phyloP scores from a whole-genome alignment of 2,888 invertebrate species.

The Harmothoe impar region DNA sequence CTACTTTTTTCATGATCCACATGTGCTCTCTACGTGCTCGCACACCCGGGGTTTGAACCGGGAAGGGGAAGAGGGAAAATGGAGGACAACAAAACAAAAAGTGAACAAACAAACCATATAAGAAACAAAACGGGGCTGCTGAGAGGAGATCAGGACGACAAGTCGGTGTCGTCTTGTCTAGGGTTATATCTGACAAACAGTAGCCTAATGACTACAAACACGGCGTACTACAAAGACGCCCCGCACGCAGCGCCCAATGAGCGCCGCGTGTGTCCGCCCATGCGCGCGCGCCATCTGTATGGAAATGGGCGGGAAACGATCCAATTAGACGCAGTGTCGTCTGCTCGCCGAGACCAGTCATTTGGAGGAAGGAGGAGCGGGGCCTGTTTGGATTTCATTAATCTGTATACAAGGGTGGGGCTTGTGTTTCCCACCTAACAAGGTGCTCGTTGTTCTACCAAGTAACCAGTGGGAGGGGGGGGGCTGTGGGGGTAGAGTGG shows the following conservation, averaged over 20 bases:
- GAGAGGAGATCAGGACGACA: slow-evolving; percentile 21
- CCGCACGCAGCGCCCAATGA: slow-evolving; percentile 13
- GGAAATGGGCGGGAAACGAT: slow-evolving; percentile 44
- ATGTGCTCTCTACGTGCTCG: too few relatives aligned
- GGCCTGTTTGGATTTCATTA: slow-evolving; percentile 54
- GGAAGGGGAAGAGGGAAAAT: too few relatives aligned
- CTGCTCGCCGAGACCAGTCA: neutral
- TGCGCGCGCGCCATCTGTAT: slow-evolving; percentile 49
- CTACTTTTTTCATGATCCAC: too few relatives aligned
- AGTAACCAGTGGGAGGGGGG: neutral
- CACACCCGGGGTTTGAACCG: too few relatives aligned
- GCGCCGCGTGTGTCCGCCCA: slow-evolving; percentile 34
- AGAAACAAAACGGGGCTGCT: neutral
- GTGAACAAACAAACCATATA: neutral
- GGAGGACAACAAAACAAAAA: neutral
- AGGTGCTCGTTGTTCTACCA: neutral
- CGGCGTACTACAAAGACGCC: neutral
- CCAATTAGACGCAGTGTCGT: slow-evolving; percentile 42
- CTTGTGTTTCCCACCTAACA: slow-evolving; percentile 29
- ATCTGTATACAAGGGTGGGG: slow-evolving; percentile 45
- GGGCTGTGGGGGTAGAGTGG: too few relatives aligned
- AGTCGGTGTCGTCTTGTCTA: slow-evolving; percentile 36
- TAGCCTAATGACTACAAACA: slow-evolving; percentile 50
- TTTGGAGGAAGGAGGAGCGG: neutral
- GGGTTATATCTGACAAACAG: slow-evolving; percentile 51